Evolutionary conservation across 2,113 vertebrate species (phyloP).

Genomic region (Antechinus stuartii): DNA sequence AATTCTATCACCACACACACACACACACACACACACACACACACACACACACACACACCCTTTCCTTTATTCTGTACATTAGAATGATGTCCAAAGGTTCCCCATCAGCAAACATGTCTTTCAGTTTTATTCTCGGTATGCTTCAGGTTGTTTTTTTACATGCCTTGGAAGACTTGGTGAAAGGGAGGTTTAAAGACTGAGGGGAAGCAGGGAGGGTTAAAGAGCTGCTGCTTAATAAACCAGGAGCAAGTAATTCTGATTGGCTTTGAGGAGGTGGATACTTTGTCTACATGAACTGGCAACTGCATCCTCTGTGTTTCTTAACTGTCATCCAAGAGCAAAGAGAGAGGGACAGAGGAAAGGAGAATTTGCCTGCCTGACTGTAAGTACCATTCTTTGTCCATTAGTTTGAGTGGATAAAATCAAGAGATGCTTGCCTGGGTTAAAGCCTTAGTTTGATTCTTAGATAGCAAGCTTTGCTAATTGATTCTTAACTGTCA

Average conservation of each 20-base stretch:
- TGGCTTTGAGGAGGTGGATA: conserved; percentile 82
- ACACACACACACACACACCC: too few relatives aligned
- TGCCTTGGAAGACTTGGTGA: conserved; percentile 5
- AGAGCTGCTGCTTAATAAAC: conserved; percentile 75
- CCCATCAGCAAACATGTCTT: neutral
- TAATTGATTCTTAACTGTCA: neutral
- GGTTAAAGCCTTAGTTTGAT: conserved; percentile 42
- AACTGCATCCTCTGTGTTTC: conserved; percentile 76
- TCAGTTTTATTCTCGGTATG: neutral
- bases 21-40: too few relatives aligned
- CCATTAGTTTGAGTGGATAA: conserved; percentile 34
- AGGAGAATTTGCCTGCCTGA: conserved; percentile 38
- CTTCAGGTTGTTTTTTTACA: neutral
- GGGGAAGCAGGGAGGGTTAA: conserved; percentile 19
- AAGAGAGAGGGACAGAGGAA: conserved; percentile 61
- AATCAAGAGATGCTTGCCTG: neutral
- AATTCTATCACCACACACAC: neutral
- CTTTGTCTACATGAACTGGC: conserved; percentile 82
- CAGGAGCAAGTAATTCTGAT: conserved; percentile 82
- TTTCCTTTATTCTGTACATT: neutral
- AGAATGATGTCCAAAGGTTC: neutral
- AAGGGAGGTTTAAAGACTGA: conserved; percentile 19
- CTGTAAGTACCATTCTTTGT: conserved; percentile 84
- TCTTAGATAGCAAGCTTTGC: neutral
- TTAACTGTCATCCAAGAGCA: conserved; percentile 80